phyloP scores from a whole-genome alignment of 1,140 invertebrate species.

The Cotesia vestalis region DNA sequence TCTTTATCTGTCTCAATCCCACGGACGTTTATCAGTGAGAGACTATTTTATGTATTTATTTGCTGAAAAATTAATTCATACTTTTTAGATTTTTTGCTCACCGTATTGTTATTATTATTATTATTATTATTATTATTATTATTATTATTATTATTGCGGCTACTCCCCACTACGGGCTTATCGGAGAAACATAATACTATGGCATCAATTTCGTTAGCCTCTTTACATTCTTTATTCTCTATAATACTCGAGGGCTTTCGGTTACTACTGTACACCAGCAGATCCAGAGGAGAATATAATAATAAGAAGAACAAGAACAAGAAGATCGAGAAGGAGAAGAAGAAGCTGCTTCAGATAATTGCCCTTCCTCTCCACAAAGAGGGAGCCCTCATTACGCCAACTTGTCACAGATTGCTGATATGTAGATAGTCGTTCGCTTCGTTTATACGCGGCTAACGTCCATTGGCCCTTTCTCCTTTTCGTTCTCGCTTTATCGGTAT shows the following conservation, averaged over 20 bases:
- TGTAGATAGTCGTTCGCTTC: conserved; percentile 50
- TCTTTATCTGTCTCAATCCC: conserved; percentile 19
- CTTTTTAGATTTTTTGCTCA: too few species aligned
- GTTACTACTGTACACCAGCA: too few species aligned
- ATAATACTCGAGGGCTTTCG: conserved; percentile 22
- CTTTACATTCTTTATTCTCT: conserved; percentile 42
- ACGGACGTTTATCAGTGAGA: neutral
- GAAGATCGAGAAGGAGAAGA: conserved; percentile 26
- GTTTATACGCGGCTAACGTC: conserved; percentile 21
- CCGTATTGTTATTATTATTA: too few species aligned
- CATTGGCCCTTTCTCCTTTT: conserved; percentile 10
- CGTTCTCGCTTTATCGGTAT: neutral
- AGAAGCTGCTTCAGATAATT: conserved; percentile 53
- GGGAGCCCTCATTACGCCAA: conserved; percentile 59
- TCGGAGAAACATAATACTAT: conserved; percentile 4
- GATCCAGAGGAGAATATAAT: too few species aligned
- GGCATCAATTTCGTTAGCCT: conserved; percentile 32
- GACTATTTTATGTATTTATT: neutral
- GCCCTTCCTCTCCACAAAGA: conserved; percentile 51
- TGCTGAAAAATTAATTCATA: too few species aligned
- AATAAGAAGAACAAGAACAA: too few species aligned
- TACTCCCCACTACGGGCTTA: conserved; percentile 25
- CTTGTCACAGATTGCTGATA: conserved; percentile 58
- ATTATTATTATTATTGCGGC: conserved; percentile 28
- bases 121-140: neutral